These are phyloP conservation scores for Narcine bancroftii DNA, from an alignment of 2,113 vertebrate species.

Conservation along the genomic window DNA sequence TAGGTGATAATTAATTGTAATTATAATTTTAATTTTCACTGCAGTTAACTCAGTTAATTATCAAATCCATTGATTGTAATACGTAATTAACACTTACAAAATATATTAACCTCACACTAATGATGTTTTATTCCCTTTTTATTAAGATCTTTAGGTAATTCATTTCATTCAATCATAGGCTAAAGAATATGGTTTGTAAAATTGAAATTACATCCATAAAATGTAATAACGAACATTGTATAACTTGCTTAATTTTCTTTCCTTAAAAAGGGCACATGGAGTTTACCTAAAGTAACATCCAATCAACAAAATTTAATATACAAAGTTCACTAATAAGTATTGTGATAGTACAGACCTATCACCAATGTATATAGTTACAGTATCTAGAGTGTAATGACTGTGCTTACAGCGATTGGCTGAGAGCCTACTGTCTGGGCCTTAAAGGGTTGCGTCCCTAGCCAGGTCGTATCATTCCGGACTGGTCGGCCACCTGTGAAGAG, in stretches of 20 bases:
- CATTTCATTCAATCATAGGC: background rate
- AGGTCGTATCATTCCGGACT: no score
- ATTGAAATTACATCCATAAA: background rate
- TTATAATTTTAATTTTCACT: slow-evolving; percentile 14
- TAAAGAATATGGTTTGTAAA: background rate
- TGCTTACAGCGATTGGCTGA: no score
- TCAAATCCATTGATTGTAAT: background rate
- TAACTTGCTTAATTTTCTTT: background rate
- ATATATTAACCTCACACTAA: background rate
- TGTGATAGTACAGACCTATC: no score
- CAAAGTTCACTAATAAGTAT: background rate
- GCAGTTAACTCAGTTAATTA: slow-evolving; percentile 10
- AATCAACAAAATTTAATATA: background rate
- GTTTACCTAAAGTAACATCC: background rate
- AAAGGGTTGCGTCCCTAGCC: no score
- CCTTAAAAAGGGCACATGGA: background rate
- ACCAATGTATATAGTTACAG: no score
- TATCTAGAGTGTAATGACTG: no score
- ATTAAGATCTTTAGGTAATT: background rate
- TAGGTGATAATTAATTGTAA: slow-evolving; percentile 30
- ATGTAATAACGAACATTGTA: background rate
- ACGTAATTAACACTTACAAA: background rate
- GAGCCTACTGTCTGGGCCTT: no score
- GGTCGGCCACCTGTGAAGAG: no score
- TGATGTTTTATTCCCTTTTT: background rate